These are phyloP conservation scores for Pseudococcus jackbeardsleyi DNA, from an alignment of 2,888 invertebrate species.

Conservation along the genomic window DNA sequence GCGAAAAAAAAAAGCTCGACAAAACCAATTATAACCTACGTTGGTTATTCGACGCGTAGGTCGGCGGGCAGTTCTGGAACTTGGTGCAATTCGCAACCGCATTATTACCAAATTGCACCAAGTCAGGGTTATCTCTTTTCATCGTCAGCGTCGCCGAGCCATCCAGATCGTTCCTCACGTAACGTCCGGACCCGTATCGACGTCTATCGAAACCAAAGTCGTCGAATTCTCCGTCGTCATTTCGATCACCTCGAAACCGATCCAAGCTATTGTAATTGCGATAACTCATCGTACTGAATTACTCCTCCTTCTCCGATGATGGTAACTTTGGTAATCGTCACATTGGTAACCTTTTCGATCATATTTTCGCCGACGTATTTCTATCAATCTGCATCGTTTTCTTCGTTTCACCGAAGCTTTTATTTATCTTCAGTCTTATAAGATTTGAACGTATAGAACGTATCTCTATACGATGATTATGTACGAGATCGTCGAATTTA, in stretches of 20 bases:
- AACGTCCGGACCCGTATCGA: conserved; percentile 59
- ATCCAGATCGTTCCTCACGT: conserved; percentile 56
- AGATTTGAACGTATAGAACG: not conserved
- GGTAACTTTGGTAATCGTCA: not conserved
- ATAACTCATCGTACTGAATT: conserved; percentile 45
- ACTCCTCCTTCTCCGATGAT: not conserved
- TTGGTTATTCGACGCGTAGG: conserved; percentile 38
- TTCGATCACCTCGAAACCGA: conserved; percentile 57
- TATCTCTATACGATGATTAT: not conserved
- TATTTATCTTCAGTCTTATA: not conserved
- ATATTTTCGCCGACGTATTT: not conserved
- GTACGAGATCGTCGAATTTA: not conserved
- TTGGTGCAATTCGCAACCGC: conserved; percentile 19
- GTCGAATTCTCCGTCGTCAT: conserved; percentile 58
- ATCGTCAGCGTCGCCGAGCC: conserved; percentile 18
- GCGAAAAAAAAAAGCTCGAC: not conserved
- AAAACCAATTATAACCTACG: conserved; percentile 19
- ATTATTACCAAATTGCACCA: conserved; percentile 61
- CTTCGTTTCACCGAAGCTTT: not conserved
- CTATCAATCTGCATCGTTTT: not conserved
- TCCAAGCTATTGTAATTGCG: conserved; percentile 63
- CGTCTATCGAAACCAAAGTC: conserved; percentile 61
- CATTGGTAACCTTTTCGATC: not conserved
- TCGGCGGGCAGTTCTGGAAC: conserved; percentile 31
- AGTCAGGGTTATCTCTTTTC: conserved; percentile 60